Base-by-base conservation (phyloP, 2,113 vertebrate species). In the Rhinopomastus cyanomelas region DNA sequence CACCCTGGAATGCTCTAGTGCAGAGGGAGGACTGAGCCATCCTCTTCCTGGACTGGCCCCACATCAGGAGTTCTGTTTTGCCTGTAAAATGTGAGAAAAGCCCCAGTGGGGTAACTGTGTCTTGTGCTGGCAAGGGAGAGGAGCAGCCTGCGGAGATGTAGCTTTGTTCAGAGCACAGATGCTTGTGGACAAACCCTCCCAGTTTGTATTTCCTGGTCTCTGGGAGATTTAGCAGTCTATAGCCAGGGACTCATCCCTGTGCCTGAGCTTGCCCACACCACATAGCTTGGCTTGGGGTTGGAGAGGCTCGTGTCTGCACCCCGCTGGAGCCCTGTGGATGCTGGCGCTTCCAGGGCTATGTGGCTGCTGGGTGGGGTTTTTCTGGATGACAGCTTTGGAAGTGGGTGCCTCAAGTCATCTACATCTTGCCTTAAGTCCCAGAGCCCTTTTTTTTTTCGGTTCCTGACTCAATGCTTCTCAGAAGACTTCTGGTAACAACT, bases 401-500 rank as follows among this genome's bases (percentile, higher is more conserved):
- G 55, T 53, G 91, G 92, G 78, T 90, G 94, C 87, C 83, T 94
- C 69, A 88, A 93, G 84, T 61, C 78, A 73, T 95, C 84, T 92
- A 76, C 76, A 65, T 85, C 64, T 95, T 71, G 85, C 60, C 72
- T 92, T 55, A 77, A 89, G 87, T 80, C 67, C 25, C 92, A 90
- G 30, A 85, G 55, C 21, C 17, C 8, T 44, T 65, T 66, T 72
- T 42, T 52, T 27, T 34, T 39, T 1, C 37, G 81, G 30, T 67
- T 87, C 90, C 88, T 95, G 93, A 86, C 77, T 96, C 90, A 96
- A 60, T 90, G 46, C 3, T 62, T 88, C 88, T 95, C 88, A 79
- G 83, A 95, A 96, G 92, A 94, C 84, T 96, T 95, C 94, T 95
- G 94, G 93, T 96, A 94, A 95, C 84, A 86, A 86, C 92, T 92